Conservation (phyloP, 2,888 invertebrate genomes). For the Drosophila nr. perissopoda region DNA sequence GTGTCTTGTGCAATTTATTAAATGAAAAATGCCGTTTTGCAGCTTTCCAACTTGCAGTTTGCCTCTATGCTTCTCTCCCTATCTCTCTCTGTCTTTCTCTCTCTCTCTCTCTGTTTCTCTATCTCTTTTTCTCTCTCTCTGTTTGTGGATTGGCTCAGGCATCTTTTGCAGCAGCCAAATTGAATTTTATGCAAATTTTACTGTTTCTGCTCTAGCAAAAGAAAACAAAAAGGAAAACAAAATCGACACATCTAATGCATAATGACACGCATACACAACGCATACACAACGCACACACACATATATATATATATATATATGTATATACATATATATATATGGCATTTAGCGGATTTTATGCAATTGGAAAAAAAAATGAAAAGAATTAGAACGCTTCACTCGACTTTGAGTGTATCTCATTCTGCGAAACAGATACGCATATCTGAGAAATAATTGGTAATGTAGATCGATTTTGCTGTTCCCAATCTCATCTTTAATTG, state of each 20-base stretch:
- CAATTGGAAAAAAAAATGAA: slow-evolving; percentile 59
- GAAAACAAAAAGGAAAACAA: slow-evolving; percentile 17
- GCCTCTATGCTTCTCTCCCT: slow-evolving; percentile 19
- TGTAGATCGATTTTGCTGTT: slow-evolving; percentile 37
- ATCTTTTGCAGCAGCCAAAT: slow-evolving; percentile 71
- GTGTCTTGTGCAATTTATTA: slow-evolving; percentile 80
- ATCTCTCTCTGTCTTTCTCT: no score
- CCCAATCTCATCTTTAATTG: slow-evolving; percentile 34
- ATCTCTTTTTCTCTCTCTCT: slow-evolving; percentile 3
- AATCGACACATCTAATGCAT: slow-evolving; percentile 78
- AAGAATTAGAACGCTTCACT: slow-evolving; percentile 54
- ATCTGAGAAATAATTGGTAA: slow-evolving; percentile 40
- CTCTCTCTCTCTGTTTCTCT: slow-evolving; percentile 11
- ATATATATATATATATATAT: slow-evolving; percentile 5
- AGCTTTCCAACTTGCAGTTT: slow-evolving; percentile 79
- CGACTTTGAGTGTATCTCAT: slow-evolving; percentile 14
- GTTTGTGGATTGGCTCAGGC: slow-evolving; percentile 52
- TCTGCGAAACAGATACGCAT: slow-evolving; percentile 50
- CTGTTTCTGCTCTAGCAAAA: slow-evolving; percentile 65
- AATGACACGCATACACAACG: slow-evolving; percentile 60
- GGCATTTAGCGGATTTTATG: slow-evolving; percentile 64
- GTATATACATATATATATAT: no score
- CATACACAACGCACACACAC: slow-evolving; percentile 17
- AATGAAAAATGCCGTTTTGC: slow-evolving; percentile 82
- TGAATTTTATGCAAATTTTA: slow-evolving; percentile 81